Evolutionary conservation across 2,797 vertebrate genomes (phyloP).

Genomic region (Xenops minutus): DNA sequence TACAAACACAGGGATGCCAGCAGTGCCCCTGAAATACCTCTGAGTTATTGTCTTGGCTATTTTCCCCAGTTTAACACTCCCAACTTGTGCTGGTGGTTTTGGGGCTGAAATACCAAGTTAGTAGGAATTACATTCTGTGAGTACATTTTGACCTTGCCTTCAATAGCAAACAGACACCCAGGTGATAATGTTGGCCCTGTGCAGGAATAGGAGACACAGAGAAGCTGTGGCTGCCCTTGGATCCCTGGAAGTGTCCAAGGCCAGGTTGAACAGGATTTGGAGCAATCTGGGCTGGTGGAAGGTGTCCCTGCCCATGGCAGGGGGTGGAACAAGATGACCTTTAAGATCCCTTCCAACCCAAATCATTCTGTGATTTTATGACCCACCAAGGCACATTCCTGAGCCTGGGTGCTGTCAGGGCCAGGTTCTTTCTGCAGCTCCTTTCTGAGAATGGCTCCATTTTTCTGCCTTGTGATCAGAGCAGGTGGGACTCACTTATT

Average conservation of each 20-base stretch:
- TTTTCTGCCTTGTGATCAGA: neutral
- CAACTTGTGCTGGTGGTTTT: neutral
- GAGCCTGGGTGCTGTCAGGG: neutral
- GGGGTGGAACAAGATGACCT: neutral
- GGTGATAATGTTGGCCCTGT: rapidly evolving
- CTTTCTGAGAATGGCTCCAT: neutral
- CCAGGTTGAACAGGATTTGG: neutral
- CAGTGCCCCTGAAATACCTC: neutral
- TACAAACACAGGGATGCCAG: neutral
- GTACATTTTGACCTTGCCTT: neutral
- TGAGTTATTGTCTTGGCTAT: rapidly evolving
- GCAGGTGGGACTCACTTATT: neutral
- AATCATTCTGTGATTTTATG: neutral
- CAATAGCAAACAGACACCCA: neutral
- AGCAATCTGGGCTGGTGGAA: neutral
- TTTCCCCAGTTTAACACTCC: neutral
- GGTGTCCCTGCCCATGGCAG: neutral
- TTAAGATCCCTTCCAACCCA: neutral
- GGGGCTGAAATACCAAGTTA: neutral
- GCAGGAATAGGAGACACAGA: neutral
- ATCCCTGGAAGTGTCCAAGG: neutral
- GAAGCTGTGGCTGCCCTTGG: neutral
- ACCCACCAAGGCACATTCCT: rapidly evolving
- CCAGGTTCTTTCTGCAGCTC: neutral
- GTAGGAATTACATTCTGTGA: rapidly evolving